Base-by-base conservation (phyloP, 2,888 invertebrate genomes). In the Drosophila percnosoma region DNA sequence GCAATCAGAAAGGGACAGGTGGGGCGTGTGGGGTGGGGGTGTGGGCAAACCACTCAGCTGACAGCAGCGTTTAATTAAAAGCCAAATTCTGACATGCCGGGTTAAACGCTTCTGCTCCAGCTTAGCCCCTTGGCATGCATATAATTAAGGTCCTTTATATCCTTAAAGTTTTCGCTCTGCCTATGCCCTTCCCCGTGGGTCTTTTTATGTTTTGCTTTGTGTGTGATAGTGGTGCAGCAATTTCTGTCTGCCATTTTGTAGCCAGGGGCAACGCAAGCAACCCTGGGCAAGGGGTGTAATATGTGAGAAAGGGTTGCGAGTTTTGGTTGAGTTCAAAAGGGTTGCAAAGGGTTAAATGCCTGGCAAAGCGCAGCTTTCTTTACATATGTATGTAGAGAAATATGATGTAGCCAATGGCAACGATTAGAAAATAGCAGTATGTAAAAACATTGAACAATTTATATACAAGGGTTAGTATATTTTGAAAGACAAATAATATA, bases 61-160 rank as follows among this genome's bases (percentile, higher is more conserved):
- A 83, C 69, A 86, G 71, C 63, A 60, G 68, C 82, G 79, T 77
- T 78, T 84, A 87, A 87, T 84, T 82, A 84, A 77, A 82, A 70
- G 82, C 68, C 68, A 82, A 69, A 82, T 72, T 66, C 73, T 65
- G 78, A 67, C 75, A 72, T 65, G 70, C 65, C 74, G 76, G 87
- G 87, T 82, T 82, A 87, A 84, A 75, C 78, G 75, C 72, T 71
- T 66, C 67, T 58, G 68, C 67, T 70, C 65, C 65, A 66, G 57
- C 62, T 67, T 65, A 27, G 40, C 31, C 45, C 62, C 72, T 60
- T 55, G 31, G 40, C 60, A 68, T 70, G 77, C 81, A 70, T 71
- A 79, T 76, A 76, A 84, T 77, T 76, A 81, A 54, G 64, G 70
- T 53, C 64, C 75, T 45, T 74, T 75, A 75, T 45, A 38, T 67